Base-by-base conservation (phyloP, 2,888 invertebrate genomes). In the Nymphalis polychloros region DNA sequence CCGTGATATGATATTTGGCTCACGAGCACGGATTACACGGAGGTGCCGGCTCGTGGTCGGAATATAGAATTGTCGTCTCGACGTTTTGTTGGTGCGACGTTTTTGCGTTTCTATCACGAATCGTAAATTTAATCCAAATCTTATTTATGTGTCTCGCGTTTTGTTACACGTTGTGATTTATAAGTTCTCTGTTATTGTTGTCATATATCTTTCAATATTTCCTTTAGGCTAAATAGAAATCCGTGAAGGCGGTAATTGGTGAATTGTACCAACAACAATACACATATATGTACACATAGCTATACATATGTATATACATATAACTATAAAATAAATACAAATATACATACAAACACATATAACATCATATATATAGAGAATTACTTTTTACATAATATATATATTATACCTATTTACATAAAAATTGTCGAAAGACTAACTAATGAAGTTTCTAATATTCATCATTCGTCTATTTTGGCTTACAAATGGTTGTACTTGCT, bases 1-100 rank as follows among this genome's bases (percentile, higher is more conserved):
- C 52, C 19, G 49, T 31, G 55, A 55, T 55, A 19, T n/a, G 55
- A n/a, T 55, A 55, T 55, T 55, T 55, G 55, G 55, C 31, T 55
- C 55, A 55, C 55, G 55, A 16, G 23, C 16, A 35, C 55, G 55
- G 55, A 55, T 55, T 55, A 55, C 55, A 31, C 35, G 31, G 55
- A 16, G 17, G 3, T 49, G 19, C 19, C 10, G 49, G 19, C 17
- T 55, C 55, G 55, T 55, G 55, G 17, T 3, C 2, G 27, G 55
- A 55, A 55, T 55, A 55, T 31, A 17, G 55, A 55, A n/a, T n/a
- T 55, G 4, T 31, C 49, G 49, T 49, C 31, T 31, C n/a, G n/a
- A 55, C 55, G 8, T 35, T 41, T 55, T 6, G 31, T 31, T 35
- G 31, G 27, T 53, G 52, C 23, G 55, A 55, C 8, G 55, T 55